phyloP scores from a whole-genome alignment of 2,113 vertebrate species.

The Redunca redunca region DNA sequence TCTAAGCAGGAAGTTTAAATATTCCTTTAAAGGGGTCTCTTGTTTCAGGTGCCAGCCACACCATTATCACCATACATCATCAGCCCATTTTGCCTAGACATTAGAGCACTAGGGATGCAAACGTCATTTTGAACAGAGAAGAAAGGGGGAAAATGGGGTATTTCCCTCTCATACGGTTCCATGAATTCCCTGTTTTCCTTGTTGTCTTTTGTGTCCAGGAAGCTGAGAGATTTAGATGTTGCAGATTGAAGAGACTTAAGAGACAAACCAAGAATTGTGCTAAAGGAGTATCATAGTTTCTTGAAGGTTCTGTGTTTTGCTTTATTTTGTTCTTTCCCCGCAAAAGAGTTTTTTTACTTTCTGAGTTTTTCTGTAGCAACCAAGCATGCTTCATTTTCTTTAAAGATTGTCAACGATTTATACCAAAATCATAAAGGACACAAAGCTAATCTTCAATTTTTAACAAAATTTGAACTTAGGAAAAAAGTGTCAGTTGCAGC shows the following conservation, averaged over 20 bases:
- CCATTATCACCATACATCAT: neutral
- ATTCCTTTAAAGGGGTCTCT: slow-evolving; percentile 31
- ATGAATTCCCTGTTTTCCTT: neutral
- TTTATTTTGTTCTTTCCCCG: neutral
- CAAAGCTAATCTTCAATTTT: neutral
- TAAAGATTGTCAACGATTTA: neutral
- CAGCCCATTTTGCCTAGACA: neutral
- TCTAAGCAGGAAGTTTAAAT: slow-evolving; percentile 4
- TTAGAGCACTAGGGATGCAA: neutral
- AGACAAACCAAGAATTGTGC: neutral
- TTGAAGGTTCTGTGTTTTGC: neutral
- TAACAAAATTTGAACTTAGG: slow-evolving; percentile 30
- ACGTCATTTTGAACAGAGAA: neutral
- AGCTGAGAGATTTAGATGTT: neutral
- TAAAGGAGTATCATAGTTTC: neutral
- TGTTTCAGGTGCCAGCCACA: neutral
- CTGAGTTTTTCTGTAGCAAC: neutral
- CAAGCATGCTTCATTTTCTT: neutral
- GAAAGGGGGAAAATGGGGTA: neutral
- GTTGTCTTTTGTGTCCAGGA: neutral
- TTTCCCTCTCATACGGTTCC: neutral
- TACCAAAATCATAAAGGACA: neutral
- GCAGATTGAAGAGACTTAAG: slow-evolving; percentile 2
- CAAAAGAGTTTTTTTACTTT: neutral
- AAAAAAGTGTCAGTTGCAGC: neutral